Conservation (phyloP, 2,113 vertebrate species). For the Phrynocephalus versicolor region DNA sequence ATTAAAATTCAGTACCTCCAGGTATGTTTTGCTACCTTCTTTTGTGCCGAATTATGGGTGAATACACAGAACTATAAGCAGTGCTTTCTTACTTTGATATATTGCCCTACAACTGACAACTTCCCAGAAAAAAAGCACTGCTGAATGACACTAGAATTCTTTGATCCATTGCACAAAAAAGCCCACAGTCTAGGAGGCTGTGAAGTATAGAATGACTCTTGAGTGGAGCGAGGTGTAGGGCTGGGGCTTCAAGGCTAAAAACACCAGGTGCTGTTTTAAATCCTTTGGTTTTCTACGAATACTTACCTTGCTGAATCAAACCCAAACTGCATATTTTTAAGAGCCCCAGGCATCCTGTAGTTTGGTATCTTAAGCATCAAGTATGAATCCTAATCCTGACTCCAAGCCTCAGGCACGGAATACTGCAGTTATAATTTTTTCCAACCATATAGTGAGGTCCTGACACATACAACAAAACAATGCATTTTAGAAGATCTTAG, state of each 20-base stretch:
- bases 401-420: not conserved
- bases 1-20: constrained; percentile 17
- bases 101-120: constrained; percentile 8
- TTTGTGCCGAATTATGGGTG: constrained; percentile 29
- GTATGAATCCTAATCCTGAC: not conserved
- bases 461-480: constrained; percentile 36
- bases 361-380: constrained; percentile 7
- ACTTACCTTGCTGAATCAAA: not conserved
- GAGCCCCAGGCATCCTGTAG: not conserved
- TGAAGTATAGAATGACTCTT: constrained; percentile 17
- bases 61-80: constrained; percentile 6
- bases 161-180: constrained; percentile 18
- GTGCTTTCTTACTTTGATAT: constrained; percentile 8
- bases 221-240: not conserved
- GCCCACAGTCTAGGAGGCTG: constrained; percentile 9
- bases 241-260: not conserved
- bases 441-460: not conserved
- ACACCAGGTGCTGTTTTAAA: not conserved
- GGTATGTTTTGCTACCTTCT: not conserved
- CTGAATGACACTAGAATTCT: not conserved
- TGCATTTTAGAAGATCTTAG: constrained; percentile 30
- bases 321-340: not conserved
- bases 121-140: not conserved
- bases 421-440: constrained; percentile 22
- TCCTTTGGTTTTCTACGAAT: not conserved